Evolutionary conservation across 2,113 vertebrate genomes (phyloP).

Genomic region (Natator depressus): DNA sequence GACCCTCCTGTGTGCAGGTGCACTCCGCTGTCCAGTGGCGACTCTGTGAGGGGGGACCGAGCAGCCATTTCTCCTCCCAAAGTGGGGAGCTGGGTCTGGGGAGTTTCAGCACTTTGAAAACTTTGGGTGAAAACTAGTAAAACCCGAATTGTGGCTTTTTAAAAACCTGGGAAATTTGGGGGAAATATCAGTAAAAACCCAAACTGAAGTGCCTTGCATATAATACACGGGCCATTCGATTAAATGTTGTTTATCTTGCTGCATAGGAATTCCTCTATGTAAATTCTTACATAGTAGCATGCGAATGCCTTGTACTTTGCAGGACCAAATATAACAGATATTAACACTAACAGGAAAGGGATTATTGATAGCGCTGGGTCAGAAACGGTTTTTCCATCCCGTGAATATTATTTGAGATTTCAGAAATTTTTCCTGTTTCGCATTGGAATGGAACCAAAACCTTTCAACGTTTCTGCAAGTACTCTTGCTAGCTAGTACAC

Average conservation of each 20-base stretch:
- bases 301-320: slow-evolving; percentile 49
- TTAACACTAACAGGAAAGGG: slow-evolving; percentile 36
- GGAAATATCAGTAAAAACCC: background rate
- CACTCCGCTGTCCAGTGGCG: background rate
- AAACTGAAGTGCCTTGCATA: background rate
- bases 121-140: background rate
- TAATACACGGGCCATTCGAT: slow-evolving; percentile 44
- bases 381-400: background rate
- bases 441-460: background rate
- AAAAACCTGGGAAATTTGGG: background rate
- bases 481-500: background rate
- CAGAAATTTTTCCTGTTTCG: background rate
- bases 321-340: slow-evolving; percentile 62
- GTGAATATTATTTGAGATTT: background rate
- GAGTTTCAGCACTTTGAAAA: background rate
- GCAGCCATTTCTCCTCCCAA: background rate
- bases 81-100: background rate
- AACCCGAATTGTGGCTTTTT: background rate
- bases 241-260: slow-evolving; percentile 51
- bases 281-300: slow-evolving; percentile 40
- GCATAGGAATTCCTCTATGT: background rate
- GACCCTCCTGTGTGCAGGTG: background rate
- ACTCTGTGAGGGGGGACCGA: background rate
- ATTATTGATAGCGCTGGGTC: too few relatives aligned
- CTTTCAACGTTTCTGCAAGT: background rate